Conservation (phyloP, 2,888 invertebrate genomes). For the Chymomyza caudatula region DNA sequence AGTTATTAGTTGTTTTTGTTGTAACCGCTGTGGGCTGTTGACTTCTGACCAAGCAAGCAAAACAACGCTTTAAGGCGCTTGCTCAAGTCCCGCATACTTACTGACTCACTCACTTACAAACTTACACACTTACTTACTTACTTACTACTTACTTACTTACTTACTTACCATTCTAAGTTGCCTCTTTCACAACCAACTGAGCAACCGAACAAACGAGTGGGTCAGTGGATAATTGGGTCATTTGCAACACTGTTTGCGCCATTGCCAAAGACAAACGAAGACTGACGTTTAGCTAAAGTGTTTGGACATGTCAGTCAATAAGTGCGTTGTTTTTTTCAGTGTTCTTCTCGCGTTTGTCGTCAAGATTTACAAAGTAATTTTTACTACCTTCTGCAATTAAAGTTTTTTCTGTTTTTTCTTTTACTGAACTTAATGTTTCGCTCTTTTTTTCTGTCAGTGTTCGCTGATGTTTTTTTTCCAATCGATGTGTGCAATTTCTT, state of each 20-base stretch:
- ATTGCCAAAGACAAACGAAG: slow-evolving; percentile 22
- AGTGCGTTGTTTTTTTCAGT: slow-evolving; percentile 46
- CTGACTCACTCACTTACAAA: not conserved
- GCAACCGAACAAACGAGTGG: slow-evolving; percentile 66
- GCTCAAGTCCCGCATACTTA: slow-evolving; percentile 30
- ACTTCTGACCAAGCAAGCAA: slow-evolving; percentile 26
- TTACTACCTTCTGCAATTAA: slow-evolving; percentile 43
- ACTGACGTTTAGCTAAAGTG: slow-evolving; percentile 54
- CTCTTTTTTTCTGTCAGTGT: slow-evolving; percentile 7
- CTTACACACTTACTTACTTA: not conserved
- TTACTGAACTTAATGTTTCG: not conserved
- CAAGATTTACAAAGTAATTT: slow-evolving; percentile 36
- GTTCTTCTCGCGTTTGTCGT: slow-evolving; percentile 37
- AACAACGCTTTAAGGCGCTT: slow-evolving; percentile 34
- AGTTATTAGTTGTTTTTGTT: not conserved
- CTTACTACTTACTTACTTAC: no score
- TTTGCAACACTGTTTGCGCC: slow-evolving; percentile 73
- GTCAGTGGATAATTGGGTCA: slow-evolving; percentile 78
- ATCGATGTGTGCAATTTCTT: slow-evolving; percentile 11
- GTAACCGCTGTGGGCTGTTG: slow-evolving; percentile 15
- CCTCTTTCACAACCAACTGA: slow-evolving; percentile 45
- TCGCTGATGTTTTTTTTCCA: slow-evolving; percentile 15
- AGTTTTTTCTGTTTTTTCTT: slow-evolving; percentile 47
- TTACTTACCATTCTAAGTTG: not conserved
- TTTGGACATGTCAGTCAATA: slow-evolving; percentile 63